Percentiles rank a stretch among this genome's conserved stretches.
These are phyloP conservation scores for Leptopilina boulardi DNA, from an alignment of 1,140 invertebrate species.

Conservation along the genomic window DNA sequence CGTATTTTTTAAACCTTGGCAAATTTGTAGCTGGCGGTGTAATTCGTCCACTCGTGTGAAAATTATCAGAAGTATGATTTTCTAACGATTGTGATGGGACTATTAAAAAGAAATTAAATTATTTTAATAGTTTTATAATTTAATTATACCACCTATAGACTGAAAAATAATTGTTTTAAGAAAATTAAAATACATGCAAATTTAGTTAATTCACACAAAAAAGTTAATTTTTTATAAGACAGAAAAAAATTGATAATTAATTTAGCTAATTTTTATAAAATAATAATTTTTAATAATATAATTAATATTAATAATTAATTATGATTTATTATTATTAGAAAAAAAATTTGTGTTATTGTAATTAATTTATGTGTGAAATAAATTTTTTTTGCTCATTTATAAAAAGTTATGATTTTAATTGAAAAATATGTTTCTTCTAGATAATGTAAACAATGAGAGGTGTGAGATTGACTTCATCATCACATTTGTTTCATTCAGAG, in stretches of 20 bases:
- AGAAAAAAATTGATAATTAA: too few species aligned
- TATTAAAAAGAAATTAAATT: constrained; percentile 50
- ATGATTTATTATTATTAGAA: too few species aligned
- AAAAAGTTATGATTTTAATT: background rate
- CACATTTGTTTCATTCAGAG: background rate
- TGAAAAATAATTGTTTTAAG: too few species aligned
- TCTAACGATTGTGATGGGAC: constrained; percentile 72
- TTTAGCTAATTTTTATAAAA: too few species aligned
- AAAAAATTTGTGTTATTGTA: too few species aligned
- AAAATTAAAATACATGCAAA: too few species aligned
- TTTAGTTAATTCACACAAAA: too few species aligned
- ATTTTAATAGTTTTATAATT: constrained; percentile 5
- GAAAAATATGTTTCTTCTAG: background rate
- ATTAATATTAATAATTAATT: too few species aligned
- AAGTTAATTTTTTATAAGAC: too few species aligned
- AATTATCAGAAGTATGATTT: constrained; percentile 74
- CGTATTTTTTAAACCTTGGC: constrained; percentile 92
- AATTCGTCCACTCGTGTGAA: constrained; percentile 84
- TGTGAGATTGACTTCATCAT: background rate
- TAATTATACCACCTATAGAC: background rate
- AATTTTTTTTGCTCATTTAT: too few species aligned
- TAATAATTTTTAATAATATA: too few species aligned
- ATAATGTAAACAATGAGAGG: background rate
- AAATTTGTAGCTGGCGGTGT: constrained; percentile 89
- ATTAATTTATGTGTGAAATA: too few species aligned